Percentiles rank a stretch among this genome's conserved stretches.
These are phyloP conservation scores for Trididemnum nubilum DNA, from an alignment of 23 tunicate species.

Conservation along the genomic window DNA sequence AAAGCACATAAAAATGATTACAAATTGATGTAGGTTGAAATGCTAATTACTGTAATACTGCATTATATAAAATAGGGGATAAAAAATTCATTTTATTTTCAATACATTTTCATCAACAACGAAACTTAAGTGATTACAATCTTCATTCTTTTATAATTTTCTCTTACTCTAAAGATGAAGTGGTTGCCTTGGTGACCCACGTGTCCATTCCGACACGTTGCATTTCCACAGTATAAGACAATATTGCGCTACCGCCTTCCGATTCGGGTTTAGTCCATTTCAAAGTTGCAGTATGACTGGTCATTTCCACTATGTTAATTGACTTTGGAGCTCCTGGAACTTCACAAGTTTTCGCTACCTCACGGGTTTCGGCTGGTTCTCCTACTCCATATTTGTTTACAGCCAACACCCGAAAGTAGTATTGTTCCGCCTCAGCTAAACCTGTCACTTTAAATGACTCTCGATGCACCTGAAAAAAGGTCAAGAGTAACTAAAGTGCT, in stretches of 20 bases:
- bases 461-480: conserved; percentile 42
- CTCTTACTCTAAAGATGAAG: conserved; percentile 35
- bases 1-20: too few species aligned
- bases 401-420: conserved; percentile 88
- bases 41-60: too few species aligned
- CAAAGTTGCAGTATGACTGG: conserved; percentile 43
- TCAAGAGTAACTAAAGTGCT: too few species aligned
- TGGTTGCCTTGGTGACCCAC: conserved; percentile 57
- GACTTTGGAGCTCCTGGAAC: conserved; percentile 85
- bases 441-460: conserved; percentile 76
- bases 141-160: too few species aligned
- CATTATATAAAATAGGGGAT: too few species aligned
- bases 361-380: conserved; percentile 83
- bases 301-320: conserved; percentile 48
- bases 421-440: conserved; percentile 74
- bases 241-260: conserved; percentile 88
- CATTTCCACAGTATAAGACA: conserved; percentile 68
- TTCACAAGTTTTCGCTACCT: conserved; percentile 77
- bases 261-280: conserved; percentile 89
- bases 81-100: too few species aligned
- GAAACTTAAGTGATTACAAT: too few species aligned
- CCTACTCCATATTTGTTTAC: conserved; percentile 97
- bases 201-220: conserved; percentile 63
- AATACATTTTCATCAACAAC: too few species aligned
- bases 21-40: too few species aligned